Evolutionary conservation across 2,113 vertebrate genomes (phyloP).

Genomic region (Mola mola): DNA sequence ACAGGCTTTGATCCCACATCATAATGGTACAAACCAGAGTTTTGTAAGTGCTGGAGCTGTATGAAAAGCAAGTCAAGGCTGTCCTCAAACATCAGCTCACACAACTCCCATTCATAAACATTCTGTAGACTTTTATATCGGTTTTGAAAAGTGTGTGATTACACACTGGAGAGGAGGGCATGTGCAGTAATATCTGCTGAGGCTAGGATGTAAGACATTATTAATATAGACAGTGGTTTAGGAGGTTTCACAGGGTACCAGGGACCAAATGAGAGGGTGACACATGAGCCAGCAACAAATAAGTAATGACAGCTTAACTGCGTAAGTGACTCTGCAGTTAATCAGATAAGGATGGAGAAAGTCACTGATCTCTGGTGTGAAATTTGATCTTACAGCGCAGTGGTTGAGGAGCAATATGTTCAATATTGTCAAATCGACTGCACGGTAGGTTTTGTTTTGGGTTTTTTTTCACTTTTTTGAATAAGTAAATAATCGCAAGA

Average conservation of each 20-base stretch:
- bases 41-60: not conserved
- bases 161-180: not conserved
- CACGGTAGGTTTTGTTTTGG: too few relatives aligned
- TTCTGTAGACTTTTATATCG: conserved; percentile 9
- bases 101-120: conserved; percentile 33
- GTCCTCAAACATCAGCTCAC: conserved; percentile 18
- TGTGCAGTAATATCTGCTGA: conserved; percentile 37
- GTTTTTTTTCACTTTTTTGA: too few relatives aligned
- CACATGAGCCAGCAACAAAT: conserved; percentile 15
- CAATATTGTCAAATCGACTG: not conserved
- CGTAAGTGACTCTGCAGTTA: conserved; percentile 44
- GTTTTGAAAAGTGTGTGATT: conserved; percentile 28
- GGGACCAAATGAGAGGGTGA: conserved; percentile 13
- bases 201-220: conserved; percentile 16
- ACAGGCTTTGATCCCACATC: conserved; percentile 30
- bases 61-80: conserved; percentile 13
- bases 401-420: not conserved
- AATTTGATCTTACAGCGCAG: conserved; percentile 4
- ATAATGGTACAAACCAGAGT: conserved; percentile 18
- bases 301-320: not conserved
- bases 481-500: too few relatives aligned
- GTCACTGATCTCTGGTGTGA: conserved; percentile 4
- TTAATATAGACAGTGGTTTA: conserved; percentile 56
- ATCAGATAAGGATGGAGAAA: conserved; percentile 23
- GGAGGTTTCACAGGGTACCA: conserved; percentile 9